Evolutionary conservation across 2,113 vertebrate species (phyloP).

Genomic region (Australoheros scitulus): DNA sequence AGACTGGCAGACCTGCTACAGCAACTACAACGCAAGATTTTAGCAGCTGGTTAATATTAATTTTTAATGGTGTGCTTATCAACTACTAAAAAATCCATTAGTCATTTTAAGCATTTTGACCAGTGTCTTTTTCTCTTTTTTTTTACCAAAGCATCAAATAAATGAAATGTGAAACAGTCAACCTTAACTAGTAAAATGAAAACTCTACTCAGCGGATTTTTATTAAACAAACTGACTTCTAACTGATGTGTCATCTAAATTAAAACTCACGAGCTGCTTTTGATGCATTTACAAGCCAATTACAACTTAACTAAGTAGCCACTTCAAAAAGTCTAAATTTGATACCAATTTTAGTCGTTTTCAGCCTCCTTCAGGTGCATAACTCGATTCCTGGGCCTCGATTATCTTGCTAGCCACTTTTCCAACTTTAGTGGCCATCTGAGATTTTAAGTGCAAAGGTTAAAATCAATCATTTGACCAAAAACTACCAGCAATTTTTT

Average conservation of each 20-base stretch:
- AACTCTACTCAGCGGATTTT: neutral
- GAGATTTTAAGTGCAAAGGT: neutral
- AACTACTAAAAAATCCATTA: neutral
- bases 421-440: neutral
- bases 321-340: neutral
- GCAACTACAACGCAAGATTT: neutral
- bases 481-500: neutral
- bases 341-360: neutral
- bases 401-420: neutral
- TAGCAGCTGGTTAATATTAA: neutral
- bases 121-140: neutral
- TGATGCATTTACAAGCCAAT: neutral
- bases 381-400: neutral
- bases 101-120: neutral
- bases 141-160: neutral
- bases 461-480: neutral
- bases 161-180: neutral
- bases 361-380: too few species aligned
- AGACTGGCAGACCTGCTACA: neutral
- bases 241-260: neutral
- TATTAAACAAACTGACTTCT: neutral
- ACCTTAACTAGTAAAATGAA: neutral
- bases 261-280: neutral
- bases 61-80: neutral
- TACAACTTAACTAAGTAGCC: neutral